Conservation (phyloP, 2,888 invertebrate species). For the Netelia melanura region DNA sequence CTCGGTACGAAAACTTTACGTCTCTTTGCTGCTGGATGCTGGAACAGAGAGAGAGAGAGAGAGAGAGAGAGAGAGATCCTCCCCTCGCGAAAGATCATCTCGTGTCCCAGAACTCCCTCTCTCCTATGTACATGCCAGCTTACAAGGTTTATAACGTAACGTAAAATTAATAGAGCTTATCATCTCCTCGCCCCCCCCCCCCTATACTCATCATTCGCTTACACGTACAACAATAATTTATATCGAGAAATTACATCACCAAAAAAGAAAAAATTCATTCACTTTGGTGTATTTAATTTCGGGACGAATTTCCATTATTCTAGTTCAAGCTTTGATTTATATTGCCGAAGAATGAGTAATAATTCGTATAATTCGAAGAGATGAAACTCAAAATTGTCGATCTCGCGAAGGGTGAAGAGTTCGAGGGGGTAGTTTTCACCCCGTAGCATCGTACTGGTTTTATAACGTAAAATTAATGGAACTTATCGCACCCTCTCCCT, state of each 20-base stretch:
- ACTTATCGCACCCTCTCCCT: conserved; percentile 74
- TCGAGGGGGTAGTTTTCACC: conserved; percentile 21
- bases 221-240: conserved; percentile 55
- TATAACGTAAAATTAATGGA: conserved; percentile 85
- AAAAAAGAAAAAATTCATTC: conserved; percentile 25
- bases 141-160: conserved; percentile 81
- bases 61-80: conserved; percentile 37
- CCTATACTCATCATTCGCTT: background rate
- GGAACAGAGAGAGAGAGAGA: conserved; percentile 7
- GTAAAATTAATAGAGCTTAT: conserved; percentile 83
- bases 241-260: conserved; percentile 41
- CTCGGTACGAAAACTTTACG: conserved; percentile 70
- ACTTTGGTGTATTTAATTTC: conserved; percentile 45
- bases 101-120: conserved; percentile 3
- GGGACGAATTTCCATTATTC: conserved; percentile 14
- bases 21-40: conserved; percentile 34
- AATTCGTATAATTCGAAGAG: background rate
- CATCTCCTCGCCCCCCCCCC: conserved; percentile 50
- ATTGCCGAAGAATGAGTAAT: background rate
- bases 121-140: conserved; percentile 25
- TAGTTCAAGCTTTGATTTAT: background rate
- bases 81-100: conserved; percentile 37
- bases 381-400: conserved; percentile 40
- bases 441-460: conserved; percentile 65
- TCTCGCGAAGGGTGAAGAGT: conserved; percentile 13